Percentiles rank a stretch among this genome's conserved stretches.
Conservation (phyloP, 1,140 invertebrate species). For the Meloidogyne floridensis region DNA sequence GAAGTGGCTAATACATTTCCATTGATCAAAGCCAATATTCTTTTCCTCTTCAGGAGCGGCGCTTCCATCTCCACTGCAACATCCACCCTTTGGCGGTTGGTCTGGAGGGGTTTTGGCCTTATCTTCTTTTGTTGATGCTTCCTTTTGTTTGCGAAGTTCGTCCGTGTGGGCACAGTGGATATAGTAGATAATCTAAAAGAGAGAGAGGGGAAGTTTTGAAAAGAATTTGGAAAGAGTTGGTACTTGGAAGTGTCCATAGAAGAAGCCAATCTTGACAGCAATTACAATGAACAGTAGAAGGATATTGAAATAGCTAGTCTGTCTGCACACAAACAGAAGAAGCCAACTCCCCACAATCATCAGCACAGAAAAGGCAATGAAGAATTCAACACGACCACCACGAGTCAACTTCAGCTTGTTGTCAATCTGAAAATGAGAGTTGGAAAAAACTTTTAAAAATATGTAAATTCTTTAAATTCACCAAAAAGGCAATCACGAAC, state of each 20-base stretch:
- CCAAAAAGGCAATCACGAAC: background rate
- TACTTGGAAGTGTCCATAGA: constrained; percentile 9
- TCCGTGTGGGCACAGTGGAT: background rate
- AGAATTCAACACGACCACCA: constrained; percentile 2
- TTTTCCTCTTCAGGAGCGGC: background rate
- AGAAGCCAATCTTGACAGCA: background rate
- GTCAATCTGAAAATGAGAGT: background rate
- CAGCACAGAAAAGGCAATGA: background rate
- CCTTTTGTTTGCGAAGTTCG: background rate
- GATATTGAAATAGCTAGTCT: background rate
- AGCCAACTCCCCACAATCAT: background rate
- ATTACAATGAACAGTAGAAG: background rate
- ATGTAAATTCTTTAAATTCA: background rate
- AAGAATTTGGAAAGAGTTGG: background rate
- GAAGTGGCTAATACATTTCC: constrained; percentile 2
- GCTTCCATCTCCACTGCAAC: background rate
- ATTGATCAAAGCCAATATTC: background rate
- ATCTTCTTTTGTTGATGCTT: background rate
- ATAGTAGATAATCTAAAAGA: background rate
- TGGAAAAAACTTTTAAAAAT: too few species aligned
- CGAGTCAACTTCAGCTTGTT: background rate
- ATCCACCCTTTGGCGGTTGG: background rate
- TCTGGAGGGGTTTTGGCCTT: background rate
- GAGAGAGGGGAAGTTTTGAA: background rate
- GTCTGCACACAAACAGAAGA: background rate